phyloP scores from a whole-genome alignment of 2,113 vertebrate species.

The Gallinago jamesoni region DNA sequence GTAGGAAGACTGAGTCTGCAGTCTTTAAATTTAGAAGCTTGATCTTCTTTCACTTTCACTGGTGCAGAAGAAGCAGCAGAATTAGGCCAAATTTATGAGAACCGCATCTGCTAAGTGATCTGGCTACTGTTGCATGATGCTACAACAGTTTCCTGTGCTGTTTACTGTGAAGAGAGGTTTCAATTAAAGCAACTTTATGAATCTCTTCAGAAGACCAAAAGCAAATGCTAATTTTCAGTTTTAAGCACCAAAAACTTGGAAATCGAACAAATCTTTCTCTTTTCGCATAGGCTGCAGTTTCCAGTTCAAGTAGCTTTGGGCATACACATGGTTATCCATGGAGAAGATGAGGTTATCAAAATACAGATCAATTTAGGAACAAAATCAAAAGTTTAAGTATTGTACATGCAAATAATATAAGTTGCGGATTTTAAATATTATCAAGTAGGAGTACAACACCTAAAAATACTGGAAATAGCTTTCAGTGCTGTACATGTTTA shows the following conservation, averaged over 20 bases:
- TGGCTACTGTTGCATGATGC: neutral
- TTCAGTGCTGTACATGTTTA: neutral
- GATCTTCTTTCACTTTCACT: slow-evolving; percentile 33
- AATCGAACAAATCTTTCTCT: neutral
- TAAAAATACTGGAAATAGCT: neutral
- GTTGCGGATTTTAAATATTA: neutral
- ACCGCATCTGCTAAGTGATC: neutral
- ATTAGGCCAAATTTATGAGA: neutral
- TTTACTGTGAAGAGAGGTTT: neutral
- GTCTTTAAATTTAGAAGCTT: slow-evolving; percentile 21
- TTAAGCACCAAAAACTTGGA: neutral
- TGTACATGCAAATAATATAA: neutral
- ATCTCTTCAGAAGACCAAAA: neutral
- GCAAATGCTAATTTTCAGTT: neutral
- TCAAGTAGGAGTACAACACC: neutral
- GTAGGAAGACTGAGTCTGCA: neutral
- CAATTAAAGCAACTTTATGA: neutral
- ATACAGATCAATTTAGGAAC: neutral
- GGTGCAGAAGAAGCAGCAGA: neutral
- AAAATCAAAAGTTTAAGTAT: neutral
- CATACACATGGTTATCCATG: neutral
- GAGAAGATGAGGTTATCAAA: neutral
- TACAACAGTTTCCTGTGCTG: neutral
- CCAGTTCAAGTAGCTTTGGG: neutral
- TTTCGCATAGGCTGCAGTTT: neutral